These are phyloP conservation scores for Calonectris borealis DNA, from an alignment of 2,113 vertebrate genomes.

Conservation along the genomic window DNA sequence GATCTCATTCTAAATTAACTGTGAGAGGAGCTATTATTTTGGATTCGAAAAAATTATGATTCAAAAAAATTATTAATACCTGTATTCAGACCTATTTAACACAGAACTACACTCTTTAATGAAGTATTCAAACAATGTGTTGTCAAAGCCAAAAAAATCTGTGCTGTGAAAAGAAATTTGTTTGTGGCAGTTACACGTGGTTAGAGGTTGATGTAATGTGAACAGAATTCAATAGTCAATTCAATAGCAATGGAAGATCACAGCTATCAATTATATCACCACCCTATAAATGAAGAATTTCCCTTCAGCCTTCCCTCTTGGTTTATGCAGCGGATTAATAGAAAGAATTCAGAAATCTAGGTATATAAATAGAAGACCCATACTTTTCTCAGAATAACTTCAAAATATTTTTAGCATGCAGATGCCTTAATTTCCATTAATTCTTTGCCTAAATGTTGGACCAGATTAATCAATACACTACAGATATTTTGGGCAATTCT, in stretches of 20 bases:
- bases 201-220: not conserved
- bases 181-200: not conserved
- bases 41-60: not conserved
- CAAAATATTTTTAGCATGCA: not conserved
- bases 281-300: not conserved
- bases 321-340: not conserved
- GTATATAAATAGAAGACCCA: not conserved
- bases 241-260: not conserved
- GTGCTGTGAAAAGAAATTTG: not conserved
- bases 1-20: not conserved
- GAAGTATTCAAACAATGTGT: not conserved
- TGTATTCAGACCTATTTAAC: not conserved
- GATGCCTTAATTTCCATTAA: not conserved
- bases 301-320: not conserved
- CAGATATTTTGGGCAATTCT: not conserved
- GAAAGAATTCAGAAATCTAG: not conserved
- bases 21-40: not conserved
- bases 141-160: not conserved
- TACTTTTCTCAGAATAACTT: not conserved
- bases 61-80: constrained; percentile 35
- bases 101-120: constrained; percentile 1
- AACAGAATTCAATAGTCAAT: not conserved
- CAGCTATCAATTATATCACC: not conserved
- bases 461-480: not conserved
- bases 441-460: not conserved